These are phyloP conservation scores for Balaeniceps rex DNA, from an alignment of 2,113 vertebrate genomes.

Conservation along the genomic window DNA sequence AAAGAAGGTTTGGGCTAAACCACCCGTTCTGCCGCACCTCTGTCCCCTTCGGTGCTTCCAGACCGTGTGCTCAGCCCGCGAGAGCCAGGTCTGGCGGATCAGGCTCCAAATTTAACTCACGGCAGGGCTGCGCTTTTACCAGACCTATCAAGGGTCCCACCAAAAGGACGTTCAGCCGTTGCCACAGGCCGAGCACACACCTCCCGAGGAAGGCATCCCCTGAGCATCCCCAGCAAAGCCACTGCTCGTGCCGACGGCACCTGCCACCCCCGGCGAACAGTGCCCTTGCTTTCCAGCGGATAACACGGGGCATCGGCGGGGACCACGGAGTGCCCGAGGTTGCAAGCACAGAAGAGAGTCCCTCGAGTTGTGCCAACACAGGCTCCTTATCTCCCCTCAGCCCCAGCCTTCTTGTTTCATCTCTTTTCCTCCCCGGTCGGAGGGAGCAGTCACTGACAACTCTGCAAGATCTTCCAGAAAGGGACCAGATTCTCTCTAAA, in stretches of 20 bases:
- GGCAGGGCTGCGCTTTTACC: background rate
- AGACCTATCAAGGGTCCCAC: background rate
- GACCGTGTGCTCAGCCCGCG: background rate
- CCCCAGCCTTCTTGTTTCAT: background rate
- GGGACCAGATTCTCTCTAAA: background rate
- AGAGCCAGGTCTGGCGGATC: background rate
- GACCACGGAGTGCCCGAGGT: background rate
- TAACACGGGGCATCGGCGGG: fast-evolving
- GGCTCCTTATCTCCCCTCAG: background rate
- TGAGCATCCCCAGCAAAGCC: background rate
- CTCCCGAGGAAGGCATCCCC: background rate
- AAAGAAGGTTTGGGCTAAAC: background rate
- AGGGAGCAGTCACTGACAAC: background rate
- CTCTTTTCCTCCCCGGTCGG: background rate
- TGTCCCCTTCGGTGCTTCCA: background rate
- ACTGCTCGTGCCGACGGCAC: background rate
- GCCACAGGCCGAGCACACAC: background rate
- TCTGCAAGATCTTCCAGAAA: background rate
- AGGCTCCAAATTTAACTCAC: background rate
- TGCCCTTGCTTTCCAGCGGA: background rate
- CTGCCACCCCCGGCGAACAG: background rate
- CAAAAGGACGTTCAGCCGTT: background rate
- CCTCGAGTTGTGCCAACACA: background rate
- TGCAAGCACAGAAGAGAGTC: background rate
- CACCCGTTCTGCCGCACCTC: background rate